Base-by-base conservation (phyloP, 2,888 invertebrate species). In the Drosophila melanocephala region DNA sequence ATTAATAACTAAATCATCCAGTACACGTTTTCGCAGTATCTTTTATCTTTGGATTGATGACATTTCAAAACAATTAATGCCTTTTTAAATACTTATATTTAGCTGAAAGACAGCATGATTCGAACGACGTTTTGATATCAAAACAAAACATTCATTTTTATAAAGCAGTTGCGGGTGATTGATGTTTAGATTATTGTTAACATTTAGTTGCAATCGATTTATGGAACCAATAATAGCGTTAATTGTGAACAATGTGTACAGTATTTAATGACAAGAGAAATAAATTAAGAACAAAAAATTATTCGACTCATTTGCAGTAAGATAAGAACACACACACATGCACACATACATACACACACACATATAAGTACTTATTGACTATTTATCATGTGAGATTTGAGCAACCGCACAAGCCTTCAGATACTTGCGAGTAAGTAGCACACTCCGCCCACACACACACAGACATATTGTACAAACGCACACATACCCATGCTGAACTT, bases 281-380 rank as follows among this genome's bases (percentile, higher is more conserved):
- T 75, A 68, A 73, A 75, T 82, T 57, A 61, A 47, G 56, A 76
- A 37, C 42, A 42, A 65, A 53, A 62, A 62, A 79, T 68, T 64
- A 56, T 65, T 42, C 64, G 71, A 73, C 65, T 83, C 89, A 85
- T 85, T 87, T 72, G 65, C 71, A 52, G 81, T 51, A 22, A 22
- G 33, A 66, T 59, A 47, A 10, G 47, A 28, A 56, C 0, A 22
- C 22, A 5, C 12, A 22, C n/a, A 42, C n/a, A 42, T 9, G 10
- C 10, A 33, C 0, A 33, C 33, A 33, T 4, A 32, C 32, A 32
- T 0, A 3, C 37, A 37, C 2, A 7, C 37, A 37, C 0, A 55
- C 6, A 64, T 16, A 14, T 10, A 59, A 22, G 22, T 77, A 78
- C 67, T 57, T 77, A 81, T 66, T 72, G 82, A 59, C 55, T 59